These are phyloP conservation scores for Melinopterus prodromus DNA, from an alignment of 2,888 invertebrate species.

Conservation along the genomic window DNA sequence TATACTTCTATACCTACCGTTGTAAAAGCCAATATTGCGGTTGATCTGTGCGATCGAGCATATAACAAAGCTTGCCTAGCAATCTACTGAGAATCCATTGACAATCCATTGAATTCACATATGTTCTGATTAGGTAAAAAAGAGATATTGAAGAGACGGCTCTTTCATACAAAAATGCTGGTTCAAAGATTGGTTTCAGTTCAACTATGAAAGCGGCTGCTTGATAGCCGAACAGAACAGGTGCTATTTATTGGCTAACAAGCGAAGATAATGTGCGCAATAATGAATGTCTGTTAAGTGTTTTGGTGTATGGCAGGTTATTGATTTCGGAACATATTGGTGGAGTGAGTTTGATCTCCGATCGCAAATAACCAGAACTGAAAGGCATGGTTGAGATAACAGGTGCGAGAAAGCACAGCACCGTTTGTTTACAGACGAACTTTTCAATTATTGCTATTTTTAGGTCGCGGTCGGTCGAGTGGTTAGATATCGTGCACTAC, in stretches of 20 bases:
- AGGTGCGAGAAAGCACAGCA: background rate
- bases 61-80: no score
- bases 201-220: background rate
- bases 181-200: no score
- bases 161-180: no score
- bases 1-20: no score
- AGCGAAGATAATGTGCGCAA: background rate
- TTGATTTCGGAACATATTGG: background rate
- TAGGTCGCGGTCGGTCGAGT: conserved; percentile 4
- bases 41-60: no score
- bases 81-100: no score
- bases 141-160: no score
- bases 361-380: background rate
- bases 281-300: background rate
- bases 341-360: background rate
- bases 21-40: no score
- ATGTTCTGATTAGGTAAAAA: no score
- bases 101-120: no score
- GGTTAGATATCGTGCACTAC: background rate
- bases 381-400: background rate
- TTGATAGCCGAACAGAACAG: background rate
- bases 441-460: conserved; percentile 4
- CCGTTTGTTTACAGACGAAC: background rate
- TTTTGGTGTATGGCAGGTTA: background rate
- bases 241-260: background rate